Evolutionary conservation across 2,797 vertebrate species (phyloP), one percentile per base, ranked within the genome.

Genomic region (Myotis pilosus): DNA sequence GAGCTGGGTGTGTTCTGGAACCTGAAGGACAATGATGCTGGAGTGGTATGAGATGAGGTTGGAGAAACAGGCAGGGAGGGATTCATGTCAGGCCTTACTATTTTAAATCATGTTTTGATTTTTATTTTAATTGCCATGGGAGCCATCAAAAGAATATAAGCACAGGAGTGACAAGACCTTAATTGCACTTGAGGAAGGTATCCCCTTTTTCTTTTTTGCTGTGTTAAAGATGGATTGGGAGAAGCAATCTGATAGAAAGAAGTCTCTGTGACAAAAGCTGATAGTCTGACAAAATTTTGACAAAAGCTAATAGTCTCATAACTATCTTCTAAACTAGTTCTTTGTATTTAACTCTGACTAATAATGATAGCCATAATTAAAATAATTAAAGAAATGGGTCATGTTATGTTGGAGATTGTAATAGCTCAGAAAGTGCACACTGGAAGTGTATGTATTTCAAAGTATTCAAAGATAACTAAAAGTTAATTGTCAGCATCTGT

Each of bases 111-210:
- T 68, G 49, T 76, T 85, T 38, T 82, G 41, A 66, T 47, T 79
- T 94, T 57, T 79, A 82, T 44, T 83, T 92, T 62, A 87, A 80
- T 57, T 89, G n/a, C 71, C 87, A 71, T 15, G n/a, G 88, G 89
- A 80, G 23, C 38, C 57, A 87, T 51, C 5, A 38, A 49, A 68
- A 79, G 47, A 87, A 15, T 55, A 68, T 47, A 79, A 88, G 47
- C 25, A 82, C n/a, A 69, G 64, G 55, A 92, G 51, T 30, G 33
- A 92, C n/a, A 92, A 83, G 71, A 51, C 1, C 66, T 74, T 89
- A 87, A 38, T 7, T 89, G 72, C 6, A 86, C 55, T 84, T 83
- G 38, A 82, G 55, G 41, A 93, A 78, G 62, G 30, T 60, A 68
- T 60, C 9, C 55, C 80, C 23, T 12, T 53, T 8, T 9, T 55